phyloP scores from a whole-genome alignment of 2,888 invertebrate species.

The Dicycla oo region DNA sequence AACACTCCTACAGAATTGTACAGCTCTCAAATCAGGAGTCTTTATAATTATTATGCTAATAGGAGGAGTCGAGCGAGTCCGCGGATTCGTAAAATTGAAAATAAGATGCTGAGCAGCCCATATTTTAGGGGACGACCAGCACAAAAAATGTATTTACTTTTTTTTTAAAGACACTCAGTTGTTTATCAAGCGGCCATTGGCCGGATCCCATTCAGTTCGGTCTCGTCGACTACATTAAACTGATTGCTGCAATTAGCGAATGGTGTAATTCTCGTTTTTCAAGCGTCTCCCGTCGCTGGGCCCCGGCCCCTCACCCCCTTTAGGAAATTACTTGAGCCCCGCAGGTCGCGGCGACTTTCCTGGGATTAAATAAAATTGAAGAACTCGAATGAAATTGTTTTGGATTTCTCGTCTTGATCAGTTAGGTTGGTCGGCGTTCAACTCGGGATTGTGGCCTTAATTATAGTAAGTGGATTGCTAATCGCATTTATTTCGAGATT shows the following conservation, averaged over 20 bases:
- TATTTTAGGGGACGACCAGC: constrained; percentile 54
- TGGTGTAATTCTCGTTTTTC: constrained; percentile 89
- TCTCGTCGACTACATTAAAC: constrained; percentile 89
- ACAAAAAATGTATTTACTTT: constrained; percentile 65
- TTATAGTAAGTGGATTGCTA: constrained; percentile 84
- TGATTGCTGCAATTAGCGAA: constrained; percentile 90
- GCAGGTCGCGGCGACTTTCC: constrained; percentile 84
- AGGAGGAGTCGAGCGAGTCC: constrained; percentile 23
- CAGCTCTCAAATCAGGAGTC: constrained; percentile 54
- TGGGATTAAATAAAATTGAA: constrained; percentile 88
- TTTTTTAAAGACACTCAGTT: constrained; percentile 70
- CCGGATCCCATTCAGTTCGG: constrained; percentile 80
- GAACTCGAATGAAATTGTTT: constrained; percentile 86
- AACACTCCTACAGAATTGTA: constrained; percentile 51
- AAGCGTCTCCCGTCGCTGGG: constrained; percentile 73
- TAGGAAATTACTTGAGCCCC: constrained; percentile 87
- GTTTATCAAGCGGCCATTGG: constrained; percentile 82
- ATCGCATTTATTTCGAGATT: constrained; percentile 78
- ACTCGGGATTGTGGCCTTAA: constrained; percentile 79
- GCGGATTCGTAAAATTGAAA: constrained; percentile 53
- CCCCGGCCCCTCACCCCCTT: constrained; percentile 68
- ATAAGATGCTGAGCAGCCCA: constrained; percentile 56
- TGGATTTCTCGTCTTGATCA: constrained; percentile 83
- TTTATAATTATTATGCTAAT: constrained; percentile 56
- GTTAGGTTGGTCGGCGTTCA: constrained; percentile 78